Base-by-base conservation (phyloP, 2,888 invertebrate species). In the Cheilosia scutellata region DNA sequence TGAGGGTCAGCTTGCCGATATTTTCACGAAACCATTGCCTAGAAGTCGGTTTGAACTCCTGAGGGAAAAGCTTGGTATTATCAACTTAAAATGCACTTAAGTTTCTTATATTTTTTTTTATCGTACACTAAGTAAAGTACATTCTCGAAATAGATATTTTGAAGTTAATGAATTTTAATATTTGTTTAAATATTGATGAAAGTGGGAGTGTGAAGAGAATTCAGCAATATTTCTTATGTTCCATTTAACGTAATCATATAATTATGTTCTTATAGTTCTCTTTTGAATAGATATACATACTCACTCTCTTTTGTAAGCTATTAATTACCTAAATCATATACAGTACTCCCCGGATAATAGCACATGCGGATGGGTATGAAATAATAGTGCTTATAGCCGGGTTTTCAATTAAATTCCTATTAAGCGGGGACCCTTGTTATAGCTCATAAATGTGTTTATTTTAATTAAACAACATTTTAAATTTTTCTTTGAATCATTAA, bases 11-110 rank as follows among this genome's bases (percentile, higher is more conserved):
- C 49, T 60, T 3, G 71, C 71, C 11, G 51, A 71, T 60, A 44
- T 74, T 40, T 74, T 74, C n/a, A 62, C 74, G 4, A 74, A 74
- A 4, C 33, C 74, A 3, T 33, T 74, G 29, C 27, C 55, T 3
- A 74, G 27, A 5, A 42, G 5, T 11, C 27, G 16, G 0, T 74
- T 63, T 63, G 62, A 63, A 63, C 13, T 7, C 2, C 27, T 74
- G 13, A 53, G 42, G 51, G n/a, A 57, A 13, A 47, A 9, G 33
- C n/a, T 47, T 5, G 47, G 57, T 57, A 44, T 70, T 1, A 53
- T 2, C 5, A 5, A 66, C 11, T 29, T 53, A n/a, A n/a, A 53
- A 5, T 13, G 13, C 44, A 31, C 16, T 16, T 31, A 31, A 42
- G 29, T 27, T 6, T 51, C 6, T 5, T 16, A 20, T 9, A 27